These are phyloP conservation scores for Sipha flava DNA, from an alignment of 1,140 invertebrate genomes.

Conservation along the genomic window DNA sequence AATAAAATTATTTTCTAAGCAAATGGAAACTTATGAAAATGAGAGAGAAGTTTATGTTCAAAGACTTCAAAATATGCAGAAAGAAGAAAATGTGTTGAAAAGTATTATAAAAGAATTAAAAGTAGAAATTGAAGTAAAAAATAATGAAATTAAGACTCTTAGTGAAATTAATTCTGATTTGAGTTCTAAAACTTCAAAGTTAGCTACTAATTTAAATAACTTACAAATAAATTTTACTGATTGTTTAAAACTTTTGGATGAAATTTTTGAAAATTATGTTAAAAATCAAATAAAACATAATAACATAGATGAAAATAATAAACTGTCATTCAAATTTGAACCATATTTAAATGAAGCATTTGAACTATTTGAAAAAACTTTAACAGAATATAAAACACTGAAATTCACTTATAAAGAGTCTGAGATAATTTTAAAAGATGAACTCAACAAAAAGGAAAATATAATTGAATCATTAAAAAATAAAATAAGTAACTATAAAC, in stretches of 20 bases:
- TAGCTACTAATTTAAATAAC: neutral
- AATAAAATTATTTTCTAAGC: neutral
- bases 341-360: neutral
- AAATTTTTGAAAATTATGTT: constrained; percentile 10
- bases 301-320: neutral
- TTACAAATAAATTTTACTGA: neutral
- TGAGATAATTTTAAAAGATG: neutral
- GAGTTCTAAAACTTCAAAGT: neutral
- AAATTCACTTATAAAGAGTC: neutral
- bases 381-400: neutral
- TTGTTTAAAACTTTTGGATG: constrained; percentile 15
- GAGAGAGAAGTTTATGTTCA: constrained; percentile 10
- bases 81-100: neutral
- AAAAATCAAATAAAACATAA: neutral
- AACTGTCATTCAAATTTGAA: neutral
- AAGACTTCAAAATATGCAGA: constrained; percentile 8
- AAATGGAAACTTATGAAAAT: constrained; percentile 15
- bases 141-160: neutral
- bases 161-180: neutral
- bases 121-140: neutral
- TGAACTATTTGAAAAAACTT: neutral
- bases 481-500: neutral
- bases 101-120: neutral
- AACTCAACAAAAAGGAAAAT: neutral
- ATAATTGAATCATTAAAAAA: neutral